These are phyloP conservation scores for Chelonia mydas DNA, from an alignment of 2,797 vertebrate genomes.

Conservation along the genomic window DNA sequence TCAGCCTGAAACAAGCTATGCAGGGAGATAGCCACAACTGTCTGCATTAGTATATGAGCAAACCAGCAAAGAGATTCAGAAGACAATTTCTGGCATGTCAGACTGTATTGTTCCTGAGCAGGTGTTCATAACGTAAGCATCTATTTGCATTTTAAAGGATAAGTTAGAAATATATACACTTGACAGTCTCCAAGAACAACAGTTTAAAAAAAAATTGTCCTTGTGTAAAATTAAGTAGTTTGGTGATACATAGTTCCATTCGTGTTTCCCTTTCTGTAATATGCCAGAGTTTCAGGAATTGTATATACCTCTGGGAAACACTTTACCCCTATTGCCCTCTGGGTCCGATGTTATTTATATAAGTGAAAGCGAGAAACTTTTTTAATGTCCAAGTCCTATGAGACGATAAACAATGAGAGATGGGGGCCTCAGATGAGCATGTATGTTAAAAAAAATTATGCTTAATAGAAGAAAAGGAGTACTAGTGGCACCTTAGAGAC, in stretches of 20 bases:
- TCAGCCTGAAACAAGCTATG: background rate
- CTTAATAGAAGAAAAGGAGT: background rate
- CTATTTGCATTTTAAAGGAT: background rate
- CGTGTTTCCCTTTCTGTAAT: background rate
- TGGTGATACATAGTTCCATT: background rate
- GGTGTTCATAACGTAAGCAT: background rate
- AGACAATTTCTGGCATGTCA: background rate
- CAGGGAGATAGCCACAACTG: background rate
- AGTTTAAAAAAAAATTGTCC: background rate
- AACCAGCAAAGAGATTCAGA: fast-evolving
- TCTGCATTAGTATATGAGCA: fast-evolving
- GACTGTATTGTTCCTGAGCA: background rate
- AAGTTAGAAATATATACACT: background rate
- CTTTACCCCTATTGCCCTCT: background rate
- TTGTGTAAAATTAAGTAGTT: background rate
- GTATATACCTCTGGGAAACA: background rate
- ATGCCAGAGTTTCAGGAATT: background rate
- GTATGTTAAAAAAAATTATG: background rate
- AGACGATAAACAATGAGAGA: background rate
- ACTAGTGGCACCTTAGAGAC: no score
- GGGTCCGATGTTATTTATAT: background rate
- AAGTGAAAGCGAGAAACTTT: background rate
- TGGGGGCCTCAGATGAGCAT: background rate
- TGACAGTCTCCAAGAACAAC: no score
- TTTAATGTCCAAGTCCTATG: background rate